Percentiles rank a stretch among this genome's conserved stretches.
Evolutionary conservation across 2,888 invertebrate species (phyloP).

Genomic region (Dastarcus helophoroides): DNA sequence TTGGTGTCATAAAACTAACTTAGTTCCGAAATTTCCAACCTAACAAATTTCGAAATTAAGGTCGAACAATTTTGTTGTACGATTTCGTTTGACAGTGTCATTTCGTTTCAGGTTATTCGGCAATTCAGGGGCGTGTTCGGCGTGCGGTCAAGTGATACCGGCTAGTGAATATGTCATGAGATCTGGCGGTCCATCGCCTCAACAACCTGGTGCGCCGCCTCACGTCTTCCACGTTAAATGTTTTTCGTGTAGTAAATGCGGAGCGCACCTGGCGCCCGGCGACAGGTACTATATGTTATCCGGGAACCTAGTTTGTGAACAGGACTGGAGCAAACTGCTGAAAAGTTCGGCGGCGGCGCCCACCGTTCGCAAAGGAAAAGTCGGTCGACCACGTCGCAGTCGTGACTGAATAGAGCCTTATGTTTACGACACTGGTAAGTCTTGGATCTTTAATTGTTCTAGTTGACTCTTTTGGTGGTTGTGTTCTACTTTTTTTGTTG

Average conservation of each 20-base stretch:
- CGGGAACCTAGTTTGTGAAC: conserved; percentile 86
- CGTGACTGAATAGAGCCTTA: conserved; percentile 59
- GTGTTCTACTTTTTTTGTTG: too few relatives aligned
- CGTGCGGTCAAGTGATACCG: conserved; percentile 86
- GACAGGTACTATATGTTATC: conserved; percentile 88
- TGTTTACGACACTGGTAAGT: conserved; percentile 8
- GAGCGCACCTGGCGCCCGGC: conserved; percentile 77
- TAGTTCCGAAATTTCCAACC: too few relatives aligned
- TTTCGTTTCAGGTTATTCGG: conserved; percentile 83
- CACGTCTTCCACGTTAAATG: conserved; percentile 92
- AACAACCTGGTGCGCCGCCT: conserved; percentile 41
- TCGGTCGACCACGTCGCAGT: conserved; percentile 78
- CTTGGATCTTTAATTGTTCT: too few relatives aligned
- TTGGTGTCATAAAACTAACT: too few relatives aligned
- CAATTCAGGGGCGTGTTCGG: conserved; percentile 77
- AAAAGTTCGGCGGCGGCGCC: conserved; percentile 59
- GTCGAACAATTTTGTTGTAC: too few relatives aligned
- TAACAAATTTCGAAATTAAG: too few relatives aligned
- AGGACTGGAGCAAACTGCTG: conserved; percentile 89
- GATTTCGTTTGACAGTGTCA: too few relatives aligned
- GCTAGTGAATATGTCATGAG: conserved; percentile 90
- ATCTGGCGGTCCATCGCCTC: conserved; percentile 45
- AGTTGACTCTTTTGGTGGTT: too few relatives aligned
- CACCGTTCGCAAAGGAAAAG: conserved; percentile 77
- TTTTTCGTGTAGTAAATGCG: conserved; percentile 91